phyloP scores from a whole-genome alignment of 2,888 invertebrate genomes.

The Micoletzkya japonica region DNA sequence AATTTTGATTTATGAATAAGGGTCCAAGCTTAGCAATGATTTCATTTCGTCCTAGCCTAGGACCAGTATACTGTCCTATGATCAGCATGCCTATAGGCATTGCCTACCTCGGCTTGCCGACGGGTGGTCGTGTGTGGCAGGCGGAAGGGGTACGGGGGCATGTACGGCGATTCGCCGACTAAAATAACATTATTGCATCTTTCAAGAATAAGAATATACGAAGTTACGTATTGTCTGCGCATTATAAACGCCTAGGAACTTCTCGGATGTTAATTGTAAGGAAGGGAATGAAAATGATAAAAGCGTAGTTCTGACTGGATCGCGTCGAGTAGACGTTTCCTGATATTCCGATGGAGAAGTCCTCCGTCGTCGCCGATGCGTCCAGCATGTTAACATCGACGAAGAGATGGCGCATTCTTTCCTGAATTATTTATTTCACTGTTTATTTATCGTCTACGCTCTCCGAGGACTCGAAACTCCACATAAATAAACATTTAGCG shows the following conservation, averaged over 20 bases:
- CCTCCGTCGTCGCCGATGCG: conserved; percentile 40
- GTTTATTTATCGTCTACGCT: neutral
- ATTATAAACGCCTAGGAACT: neutral
- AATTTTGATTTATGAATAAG: neutral
- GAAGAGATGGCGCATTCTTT: conserved; percentile 44
- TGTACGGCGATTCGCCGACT: conserved; percentile 44
- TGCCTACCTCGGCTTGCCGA: conserved; percentile 36
- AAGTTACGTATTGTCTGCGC: neutral
- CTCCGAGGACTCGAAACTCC: neutral
- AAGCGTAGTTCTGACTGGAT: conserved; percentile 33
- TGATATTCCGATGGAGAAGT: conserved; percentile 47
- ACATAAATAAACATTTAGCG: neutral
- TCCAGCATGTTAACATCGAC: conserved; percentile 46
- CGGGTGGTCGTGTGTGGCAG: conserved; percentile 40
- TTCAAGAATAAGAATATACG: too few relatives aligned
- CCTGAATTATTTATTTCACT: conserved; percentile 25
- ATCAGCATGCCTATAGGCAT: neutral
- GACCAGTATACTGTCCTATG: neutral
- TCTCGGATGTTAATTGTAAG: too few relatives aligned
- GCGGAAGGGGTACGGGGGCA: conserved; percentile 45
- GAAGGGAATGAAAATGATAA: too few relatives aligned
- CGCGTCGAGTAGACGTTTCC: conserved; percentile 43
- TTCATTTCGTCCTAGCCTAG: neutral
- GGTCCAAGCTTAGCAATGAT: too few relatives aligned
- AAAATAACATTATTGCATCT: too few relatives aligned